Conservation (phyloP, 2,888 invertebrate species). For the Iphiclides podalirius region DNA sequence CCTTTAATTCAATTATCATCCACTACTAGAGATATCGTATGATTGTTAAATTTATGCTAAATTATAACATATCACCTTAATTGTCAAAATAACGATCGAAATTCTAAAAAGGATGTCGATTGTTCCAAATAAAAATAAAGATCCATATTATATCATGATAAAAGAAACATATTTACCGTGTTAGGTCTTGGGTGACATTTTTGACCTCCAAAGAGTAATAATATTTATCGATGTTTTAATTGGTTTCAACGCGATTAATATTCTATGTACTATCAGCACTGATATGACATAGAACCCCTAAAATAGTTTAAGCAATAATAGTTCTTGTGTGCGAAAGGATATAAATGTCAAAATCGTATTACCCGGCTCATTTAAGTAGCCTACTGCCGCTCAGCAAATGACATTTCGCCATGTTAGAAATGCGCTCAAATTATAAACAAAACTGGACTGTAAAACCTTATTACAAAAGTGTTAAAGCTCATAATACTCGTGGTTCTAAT, state of each 20-base stretch:
- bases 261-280: background rate
- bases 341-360: slow-evolving; percentile 14
- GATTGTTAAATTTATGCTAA: too few species aligned
- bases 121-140: too few species aligned
- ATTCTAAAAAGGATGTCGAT: too few species aligned
- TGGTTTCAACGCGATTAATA: background rate
- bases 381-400: slow-evolving; percentile 3
- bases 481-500: too few species aligned
- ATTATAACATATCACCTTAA: too few species aligned
- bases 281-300: background rate
- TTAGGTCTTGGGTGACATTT: too few species aligned
- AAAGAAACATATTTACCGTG: too few species aligned
- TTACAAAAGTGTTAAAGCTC: too few species aligned
- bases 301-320: slow-evolving; percentile 8
- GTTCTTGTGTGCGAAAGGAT: background rate
- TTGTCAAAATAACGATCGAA: too few species aligned
- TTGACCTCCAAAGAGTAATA: background rate
- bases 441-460: background rate
- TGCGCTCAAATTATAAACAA: background rate
- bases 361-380: slow-evolving; percentile 13
- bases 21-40: too few species aligned
- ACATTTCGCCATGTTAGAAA: slow-evolving; percentile 1
- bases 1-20: too few species aligned
- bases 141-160: too few species aligned
- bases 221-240: slow-evolving; percentile 1